Evolutionary conservation across 2,113 vertebrate species (phyloP).

Genomic region (Megaceryle torquata): DNA sequence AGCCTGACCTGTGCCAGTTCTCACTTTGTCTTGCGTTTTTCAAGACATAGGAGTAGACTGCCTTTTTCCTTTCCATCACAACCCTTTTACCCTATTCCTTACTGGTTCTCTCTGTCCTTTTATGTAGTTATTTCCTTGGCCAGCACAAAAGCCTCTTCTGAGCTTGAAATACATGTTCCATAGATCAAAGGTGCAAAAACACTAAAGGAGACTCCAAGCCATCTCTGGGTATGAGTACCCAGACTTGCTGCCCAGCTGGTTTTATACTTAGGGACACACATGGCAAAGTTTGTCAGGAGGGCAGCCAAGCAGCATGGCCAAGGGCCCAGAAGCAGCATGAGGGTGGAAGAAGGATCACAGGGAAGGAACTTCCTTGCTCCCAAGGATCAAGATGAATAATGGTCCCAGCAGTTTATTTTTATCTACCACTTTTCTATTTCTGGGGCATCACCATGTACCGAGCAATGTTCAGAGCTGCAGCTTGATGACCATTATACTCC

Average conservation of each 20-base stretch:
- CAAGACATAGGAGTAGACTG: not conserved
- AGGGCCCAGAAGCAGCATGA: not conserved
- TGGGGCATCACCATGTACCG: not conserved
- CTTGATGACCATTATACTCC: accelerated
- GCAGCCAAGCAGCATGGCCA: not conserved
- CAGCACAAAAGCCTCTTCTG: constrained; percentile 10
- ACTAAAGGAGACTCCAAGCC: not conserved
- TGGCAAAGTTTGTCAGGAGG: not conserved
- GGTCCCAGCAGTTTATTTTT: not conserved
- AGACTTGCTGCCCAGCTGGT: not conserved
- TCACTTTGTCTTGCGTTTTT: constrained; percentile 25
- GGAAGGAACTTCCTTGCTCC: not conserved
- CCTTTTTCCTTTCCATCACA: not conserved
- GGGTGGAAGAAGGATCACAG: not conserved
- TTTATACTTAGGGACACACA: not conserved
- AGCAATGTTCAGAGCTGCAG: not conserved
- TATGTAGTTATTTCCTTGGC: not conserved
- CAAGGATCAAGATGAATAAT: not conserved
- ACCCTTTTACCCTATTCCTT: not conserved
- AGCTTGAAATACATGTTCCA: not conserved
- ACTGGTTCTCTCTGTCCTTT: not conserved
- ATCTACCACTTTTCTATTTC: not conserved
- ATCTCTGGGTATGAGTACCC: not conserved
- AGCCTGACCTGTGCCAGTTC: constrained; percentile 16
- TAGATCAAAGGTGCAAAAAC: constrained; percentile 28